Percentiles rank a stretch among this genome's conserved stretches.
Conservation (phyloP, 1,140 invertebrate genomes). For the Lucilia cuprina region DNA sequence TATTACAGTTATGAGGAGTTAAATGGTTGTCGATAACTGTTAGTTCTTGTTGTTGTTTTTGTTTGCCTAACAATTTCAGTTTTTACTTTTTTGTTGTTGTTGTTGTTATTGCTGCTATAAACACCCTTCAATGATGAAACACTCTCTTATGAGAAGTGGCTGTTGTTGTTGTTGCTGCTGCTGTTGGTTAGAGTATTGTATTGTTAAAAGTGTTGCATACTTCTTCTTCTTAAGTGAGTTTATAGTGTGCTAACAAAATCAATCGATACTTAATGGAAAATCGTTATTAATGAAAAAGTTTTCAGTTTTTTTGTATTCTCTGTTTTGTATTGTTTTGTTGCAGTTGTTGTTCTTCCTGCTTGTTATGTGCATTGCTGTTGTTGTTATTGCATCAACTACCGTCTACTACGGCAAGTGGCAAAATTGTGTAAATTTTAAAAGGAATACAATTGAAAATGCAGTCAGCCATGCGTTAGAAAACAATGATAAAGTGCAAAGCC, state of each 20-base stretch:
- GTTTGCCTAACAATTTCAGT: neutral
- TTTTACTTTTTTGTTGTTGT: neutral
- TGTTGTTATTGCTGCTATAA: neutral
- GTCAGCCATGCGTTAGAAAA: slow-evolving; percentile 38
- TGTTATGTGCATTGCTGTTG: neutral
- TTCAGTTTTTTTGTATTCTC: neutral
- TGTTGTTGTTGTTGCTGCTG: neutral
- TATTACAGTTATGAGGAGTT: slow-evolving; percentile 9
- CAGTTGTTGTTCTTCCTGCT: neutral
- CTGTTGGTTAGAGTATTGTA: neutral
- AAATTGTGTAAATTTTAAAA: slow-evolving; percentile 44
- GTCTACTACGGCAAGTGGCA: slow-evolving; percentile 35
- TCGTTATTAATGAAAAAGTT: slow-evolving; percentile 63
- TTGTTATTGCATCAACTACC: slow-evolving; percentile 9
- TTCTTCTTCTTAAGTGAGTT: slow-evolving; percentile 24
- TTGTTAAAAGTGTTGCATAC: slow-evolving; percentile 23
- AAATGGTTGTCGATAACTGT: slow-evolving; percentile 10
- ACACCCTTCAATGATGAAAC: neutral
- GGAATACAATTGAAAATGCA: slow-evolving; percentile 34
- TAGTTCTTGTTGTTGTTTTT: neutral
- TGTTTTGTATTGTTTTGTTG: slow-evolving; percentile 18
- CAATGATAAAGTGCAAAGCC: slow-evolving; percentile 38
- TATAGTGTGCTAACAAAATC: slow-evolving; percentile 52
- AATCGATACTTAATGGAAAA: slow-evolving; percentile 63
- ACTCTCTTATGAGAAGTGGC: neutral